A percentile compares a stretch with the other conserved stretches of the same genome.
Conservation (phyloP, 30 jellyfish, hydroid and myxozoan species). For the Aurelia aurita complex sp. Pacific region DNA sequence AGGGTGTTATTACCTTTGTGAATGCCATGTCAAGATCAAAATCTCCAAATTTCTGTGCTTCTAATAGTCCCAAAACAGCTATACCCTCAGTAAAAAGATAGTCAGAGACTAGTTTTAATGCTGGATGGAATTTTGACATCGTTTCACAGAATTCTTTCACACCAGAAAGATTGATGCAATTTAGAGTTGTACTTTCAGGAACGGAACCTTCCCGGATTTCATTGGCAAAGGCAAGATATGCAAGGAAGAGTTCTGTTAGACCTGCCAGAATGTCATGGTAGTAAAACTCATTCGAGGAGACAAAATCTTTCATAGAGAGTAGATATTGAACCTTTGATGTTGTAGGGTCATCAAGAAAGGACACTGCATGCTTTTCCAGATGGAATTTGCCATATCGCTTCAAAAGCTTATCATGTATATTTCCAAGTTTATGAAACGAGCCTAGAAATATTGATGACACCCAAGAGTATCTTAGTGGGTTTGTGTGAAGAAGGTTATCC, state of each 20-base stretch:
- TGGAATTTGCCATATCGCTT: too few relatives aligned
- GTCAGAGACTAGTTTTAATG: neutral
- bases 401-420: too few relatives aligned
- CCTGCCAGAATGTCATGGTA: neutral
- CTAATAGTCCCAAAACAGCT: conserved; percentile 21
- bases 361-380: too few relatives aligned
- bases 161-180: neutral
- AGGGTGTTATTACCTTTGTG: conserved; percentile 8
- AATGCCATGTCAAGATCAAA: conserved; percentile 22
- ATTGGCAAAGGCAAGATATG: neutral
- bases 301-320: neutral
- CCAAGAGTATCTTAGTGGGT: too few relatives aligned
- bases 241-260: conserved; percentile 2
- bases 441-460: too few relatives aligned
- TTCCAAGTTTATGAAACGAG: too few relatives aligned
- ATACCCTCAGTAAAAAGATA: conserved; percentile 11
- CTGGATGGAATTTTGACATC: conserved; percentile 1
- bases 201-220: neutral
- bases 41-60: conserved; percentile 23
- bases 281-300: conserved; percentile 2
- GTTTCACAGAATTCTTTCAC: neutral
- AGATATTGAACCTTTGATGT: too few relatives aligned
- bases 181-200: neutral
- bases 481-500: too few relatives aligned
- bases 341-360: too few relatives aligned